phyloP scores from a whole-genome alignment of 2,797 vertebrate species.

The Hapalemur alaotrensis region DNA sequence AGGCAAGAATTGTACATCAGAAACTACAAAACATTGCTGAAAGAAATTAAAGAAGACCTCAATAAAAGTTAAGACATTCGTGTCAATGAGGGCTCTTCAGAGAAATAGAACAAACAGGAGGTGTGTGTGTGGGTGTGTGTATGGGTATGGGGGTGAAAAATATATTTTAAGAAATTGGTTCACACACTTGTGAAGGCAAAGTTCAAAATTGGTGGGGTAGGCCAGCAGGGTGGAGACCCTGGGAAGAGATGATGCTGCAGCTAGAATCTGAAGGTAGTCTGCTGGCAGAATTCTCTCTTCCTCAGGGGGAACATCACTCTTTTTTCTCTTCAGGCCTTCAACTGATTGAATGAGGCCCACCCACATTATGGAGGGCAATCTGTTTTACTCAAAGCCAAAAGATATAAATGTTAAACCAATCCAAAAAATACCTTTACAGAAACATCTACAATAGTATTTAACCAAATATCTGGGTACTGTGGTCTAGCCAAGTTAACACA shows the following conservation, averaged over 20 bases:
- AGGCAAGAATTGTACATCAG: neutral
- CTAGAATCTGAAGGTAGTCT: neutral
- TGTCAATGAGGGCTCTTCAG: neutral
- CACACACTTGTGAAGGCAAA: neutral
- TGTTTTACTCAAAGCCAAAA: neutral
- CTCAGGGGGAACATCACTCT: neutral
- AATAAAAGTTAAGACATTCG: neutral
- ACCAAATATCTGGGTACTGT: neutral
- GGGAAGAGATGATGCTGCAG: neutral
- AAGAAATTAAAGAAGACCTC: neutral
- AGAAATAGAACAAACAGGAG: neutral
- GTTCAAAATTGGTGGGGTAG: neutral
- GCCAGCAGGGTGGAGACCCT: neutral
- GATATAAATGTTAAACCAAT: neutral
- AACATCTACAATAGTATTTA: neutral
- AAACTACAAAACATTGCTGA: neutral
- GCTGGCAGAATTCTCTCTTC: neutral
- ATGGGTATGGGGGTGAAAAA: neutral
- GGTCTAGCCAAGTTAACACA: neutral
- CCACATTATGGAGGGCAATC: neutral
- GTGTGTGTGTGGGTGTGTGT: neutral
- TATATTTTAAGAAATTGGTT: neutral
- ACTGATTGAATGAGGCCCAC: neutral
- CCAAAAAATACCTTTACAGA: neutral
- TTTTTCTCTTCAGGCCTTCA: neutral